A percentile compares a stretch with the other conserved stretches of the same genome.
Evolutionary conservation across 2,113 vertebrate species (phyloP).

Genomic region (Oenanthe melanoleuca): DNA sequence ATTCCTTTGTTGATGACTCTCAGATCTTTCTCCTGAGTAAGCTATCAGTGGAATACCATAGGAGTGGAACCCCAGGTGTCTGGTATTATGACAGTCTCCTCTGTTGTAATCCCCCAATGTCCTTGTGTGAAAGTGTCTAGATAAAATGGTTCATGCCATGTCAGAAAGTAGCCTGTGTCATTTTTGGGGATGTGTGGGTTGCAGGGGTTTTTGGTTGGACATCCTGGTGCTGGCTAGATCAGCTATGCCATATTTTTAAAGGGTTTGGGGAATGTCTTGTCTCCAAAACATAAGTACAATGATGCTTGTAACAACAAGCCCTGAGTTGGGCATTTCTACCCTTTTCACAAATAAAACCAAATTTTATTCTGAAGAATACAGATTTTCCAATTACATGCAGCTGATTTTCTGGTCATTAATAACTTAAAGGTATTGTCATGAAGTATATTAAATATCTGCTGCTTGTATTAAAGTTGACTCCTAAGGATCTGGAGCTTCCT

Average conservation of each 20-base stretch:
- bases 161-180: neutral
- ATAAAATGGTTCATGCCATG: neutral
- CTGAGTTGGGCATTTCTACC: neutral
- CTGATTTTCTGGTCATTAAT: neutral
- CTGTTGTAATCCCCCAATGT: neutral
- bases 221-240: neutral
- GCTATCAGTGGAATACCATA: neutral
- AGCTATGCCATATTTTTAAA: rapidly evolving
- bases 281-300: neutral
- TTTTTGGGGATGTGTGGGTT: neutral
- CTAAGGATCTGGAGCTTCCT: neutral
- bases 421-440: neutral
- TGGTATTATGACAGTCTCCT: neutral
- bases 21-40: neutral
- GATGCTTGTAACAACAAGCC: neutral
- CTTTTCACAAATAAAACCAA: neutral
- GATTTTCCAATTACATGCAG: neutral
- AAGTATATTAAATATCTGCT: neutral
- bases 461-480: neutral
- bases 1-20: neutral
- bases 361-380: neutral
- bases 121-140: neutral
- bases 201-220: neutral
- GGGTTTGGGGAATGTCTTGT: neutral
- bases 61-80: neutral